These are phyloP conservation scores for Ciconia boyciana DNA, from an alignment of 2,113 vertebrate genomes.

Conservation along the genomic window DNA sequence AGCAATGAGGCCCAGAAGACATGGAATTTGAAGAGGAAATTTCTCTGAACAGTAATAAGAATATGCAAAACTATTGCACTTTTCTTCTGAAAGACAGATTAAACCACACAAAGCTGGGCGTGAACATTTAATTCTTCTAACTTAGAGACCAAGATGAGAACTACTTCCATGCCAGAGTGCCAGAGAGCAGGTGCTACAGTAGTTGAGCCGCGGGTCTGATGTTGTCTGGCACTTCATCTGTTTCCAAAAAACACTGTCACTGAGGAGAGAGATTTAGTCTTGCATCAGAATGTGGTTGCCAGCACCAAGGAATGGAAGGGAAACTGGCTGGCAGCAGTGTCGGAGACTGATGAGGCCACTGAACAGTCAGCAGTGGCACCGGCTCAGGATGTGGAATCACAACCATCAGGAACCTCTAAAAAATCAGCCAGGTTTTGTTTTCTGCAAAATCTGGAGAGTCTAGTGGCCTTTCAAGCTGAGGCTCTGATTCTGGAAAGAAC, in stretches of 20 bases:
- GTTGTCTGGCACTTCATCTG: neutral
- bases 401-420: neutral
- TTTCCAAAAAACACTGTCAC: neutral
- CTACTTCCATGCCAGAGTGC: neutral
- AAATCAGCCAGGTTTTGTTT: neutral
- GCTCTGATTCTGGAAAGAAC: neutral
- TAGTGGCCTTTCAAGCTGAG: neutral
- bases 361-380: neutral
- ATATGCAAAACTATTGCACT: neutral
- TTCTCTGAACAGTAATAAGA: neutral
- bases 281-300: neutral
- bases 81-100: neutral
- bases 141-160: neutral
- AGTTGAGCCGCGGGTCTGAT: neutral
- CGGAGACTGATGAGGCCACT: neutral
- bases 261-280: neutral
- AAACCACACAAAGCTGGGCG: neutral
- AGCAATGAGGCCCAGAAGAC: neutral
- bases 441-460: neutral
- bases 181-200: neutral
- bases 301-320: neutral
- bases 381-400: neutral
- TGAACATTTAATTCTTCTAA: neutral
- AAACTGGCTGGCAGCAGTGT: neutral
- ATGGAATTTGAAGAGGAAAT: neutral